Evolutionary conservation across 2,113 vertebrate genomes (phyloP).

Genomic region (Lepisosteus oculatus): DNA sequence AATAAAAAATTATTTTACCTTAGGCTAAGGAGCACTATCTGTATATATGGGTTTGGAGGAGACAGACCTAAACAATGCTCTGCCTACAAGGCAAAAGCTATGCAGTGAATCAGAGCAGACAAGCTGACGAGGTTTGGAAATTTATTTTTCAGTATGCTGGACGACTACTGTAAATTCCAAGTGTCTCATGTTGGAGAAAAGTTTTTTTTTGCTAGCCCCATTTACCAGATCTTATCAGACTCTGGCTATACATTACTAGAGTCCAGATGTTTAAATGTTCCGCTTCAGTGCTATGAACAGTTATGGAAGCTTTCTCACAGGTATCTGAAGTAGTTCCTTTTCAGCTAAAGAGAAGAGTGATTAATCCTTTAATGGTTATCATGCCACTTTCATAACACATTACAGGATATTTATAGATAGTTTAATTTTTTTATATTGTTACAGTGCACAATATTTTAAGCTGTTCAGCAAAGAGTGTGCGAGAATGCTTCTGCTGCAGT

Average conservation of each 20-base stretch:
- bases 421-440: too few relatives aligned
- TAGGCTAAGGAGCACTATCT: slow-evolving; percentile 21
- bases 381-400: slow-evolving; percentile 6
- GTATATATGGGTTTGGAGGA: slow-evolving; percentile 21
- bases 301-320: slow-evolving; percentile 62
- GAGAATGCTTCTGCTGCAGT: too few relatives aligned
- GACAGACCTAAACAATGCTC: slow-evolving; percentile 34
- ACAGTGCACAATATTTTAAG: too few relatives aligned
- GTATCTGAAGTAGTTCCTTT: slow-evolving; percentile 54
- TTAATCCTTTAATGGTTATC: slow-evolving; percentile 1
- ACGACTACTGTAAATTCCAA: slow-evolving; percentile 30
- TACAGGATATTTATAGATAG: too few relatives aligned
- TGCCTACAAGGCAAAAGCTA: slow-evolving; percentile 31
- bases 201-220: slow-evolving; percentile 7
- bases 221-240: slow-evolving; percentile 27
- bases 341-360: slow-evolving; percentile 27
- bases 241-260: not conserved
- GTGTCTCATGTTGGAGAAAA: slow-evolving; percentile 22
- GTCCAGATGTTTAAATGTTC: slow-evolving; percentile 52
- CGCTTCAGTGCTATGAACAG: slow-evolving; percentile 45
- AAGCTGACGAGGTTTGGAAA: slow-evolving; percentile 15
- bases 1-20: slow-evolving; percentile 13
- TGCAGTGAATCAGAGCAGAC: slow-evolving; percentile 25
- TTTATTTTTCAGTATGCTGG: slow-evolving; percentile 16
- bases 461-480: too few relatives aligned